phyloP scores from a whole-genome alignment of 2,113 vertebrate species.

The Macrotis lagotis region DNA sequence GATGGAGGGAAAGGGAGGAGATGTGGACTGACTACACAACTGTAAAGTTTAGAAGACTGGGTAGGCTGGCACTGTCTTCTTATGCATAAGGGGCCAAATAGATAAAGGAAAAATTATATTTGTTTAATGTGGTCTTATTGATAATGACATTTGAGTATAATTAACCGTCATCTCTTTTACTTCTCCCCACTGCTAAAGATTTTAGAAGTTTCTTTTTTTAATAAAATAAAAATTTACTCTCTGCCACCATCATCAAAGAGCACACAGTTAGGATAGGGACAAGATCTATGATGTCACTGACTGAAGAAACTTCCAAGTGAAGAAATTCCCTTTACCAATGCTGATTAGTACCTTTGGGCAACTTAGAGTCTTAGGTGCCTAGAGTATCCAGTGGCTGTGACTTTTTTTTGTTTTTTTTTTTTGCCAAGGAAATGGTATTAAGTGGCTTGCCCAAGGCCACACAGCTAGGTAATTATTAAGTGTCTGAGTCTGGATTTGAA shows the following conservation, averaged over 20 bases:
- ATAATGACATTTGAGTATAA: neutral
- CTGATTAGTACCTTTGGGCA: neutral
- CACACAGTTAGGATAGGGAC: neutral
- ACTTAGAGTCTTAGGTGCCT: neutral
- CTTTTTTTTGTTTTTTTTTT: too few relatives aligned
- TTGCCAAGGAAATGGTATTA: too few relatives aligned
- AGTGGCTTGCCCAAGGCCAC: too few relatives aligned
- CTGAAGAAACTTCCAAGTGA: neutral
- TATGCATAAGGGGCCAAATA: neutral
- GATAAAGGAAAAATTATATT: neutral
- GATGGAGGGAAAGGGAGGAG: neutral
- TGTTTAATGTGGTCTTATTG: neutral
- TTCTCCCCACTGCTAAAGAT: conserved; percentile 25
- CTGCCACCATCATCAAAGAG: neutral
- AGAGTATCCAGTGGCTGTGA: neutral
- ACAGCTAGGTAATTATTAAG: too few relatives aligned
- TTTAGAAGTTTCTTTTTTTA: conserved; percentile 63
- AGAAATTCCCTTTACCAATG: neutral
- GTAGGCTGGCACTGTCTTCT: neutral
- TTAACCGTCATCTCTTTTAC: neutral
- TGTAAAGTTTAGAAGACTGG: neutral
- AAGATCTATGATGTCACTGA: neutral
- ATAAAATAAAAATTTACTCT: conserved; percentile 30
- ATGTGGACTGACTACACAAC: neutral
- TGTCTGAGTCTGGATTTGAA: too few relatives aligned